A percentile compares a stretch with the other conserved stretches of the same genome.
phyloP scores from a whole-genome alignment of 2,797 vertebrate genomes.

The Chelon auratus region DNA sequence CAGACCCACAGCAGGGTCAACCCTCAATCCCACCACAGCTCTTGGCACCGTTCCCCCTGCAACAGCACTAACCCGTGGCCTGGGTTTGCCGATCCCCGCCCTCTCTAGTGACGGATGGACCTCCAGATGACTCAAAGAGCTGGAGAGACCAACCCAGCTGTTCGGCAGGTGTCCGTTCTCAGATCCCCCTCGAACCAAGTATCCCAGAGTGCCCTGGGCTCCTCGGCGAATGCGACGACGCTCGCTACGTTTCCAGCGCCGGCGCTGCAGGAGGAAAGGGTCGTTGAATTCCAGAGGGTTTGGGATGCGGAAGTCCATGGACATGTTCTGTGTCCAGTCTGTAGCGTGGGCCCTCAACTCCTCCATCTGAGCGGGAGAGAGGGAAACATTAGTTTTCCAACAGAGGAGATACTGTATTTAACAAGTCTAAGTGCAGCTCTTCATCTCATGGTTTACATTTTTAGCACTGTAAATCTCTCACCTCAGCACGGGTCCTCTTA shows the following conservation, averaged over 20 bases:
- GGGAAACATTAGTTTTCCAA: background rate
- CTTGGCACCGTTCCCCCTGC: constrained; percentile 37
- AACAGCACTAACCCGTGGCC: constrained; percentile 27
- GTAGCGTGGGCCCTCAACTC: constrained; percentile 92
- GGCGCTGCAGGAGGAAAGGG: constrained; percentile 86
- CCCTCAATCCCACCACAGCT: constrained; percentile 24
- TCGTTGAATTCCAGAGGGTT: constrained; percentile 87
- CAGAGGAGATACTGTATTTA: constrained; percentile 3
- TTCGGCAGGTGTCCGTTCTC: constrained; percentile 82
- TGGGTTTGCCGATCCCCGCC: constrained; percentile 22
- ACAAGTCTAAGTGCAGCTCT: background rate
- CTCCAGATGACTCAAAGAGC: constrained; percentile 72
- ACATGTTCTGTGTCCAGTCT: constrained; percentile 93
- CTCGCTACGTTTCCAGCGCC: constrained; percentile 84
- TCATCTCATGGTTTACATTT: background rate
- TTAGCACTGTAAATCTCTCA: constrained; percentile 53
- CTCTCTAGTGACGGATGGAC: constrained; percentile 54
- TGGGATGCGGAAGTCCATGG: constrained; percentile 84
- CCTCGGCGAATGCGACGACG: constrained; percentile 79
- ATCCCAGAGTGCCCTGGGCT: constrained; percentile 75
- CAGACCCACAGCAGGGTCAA: constrained; percentile 17
- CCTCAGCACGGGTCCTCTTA: constrained; percentile 92
- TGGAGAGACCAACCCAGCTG: constrained; percentile 72
- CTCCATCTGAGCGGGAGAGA: constrained; percentile 86
- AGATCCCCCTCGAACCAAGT: constrained; percentile 59